Percentiles rank a stretch among this genome's conserved stretches.
Conservation (phyloP, 2,888 invertebrate genomes). For the Apotomis betuletana region DNA sequence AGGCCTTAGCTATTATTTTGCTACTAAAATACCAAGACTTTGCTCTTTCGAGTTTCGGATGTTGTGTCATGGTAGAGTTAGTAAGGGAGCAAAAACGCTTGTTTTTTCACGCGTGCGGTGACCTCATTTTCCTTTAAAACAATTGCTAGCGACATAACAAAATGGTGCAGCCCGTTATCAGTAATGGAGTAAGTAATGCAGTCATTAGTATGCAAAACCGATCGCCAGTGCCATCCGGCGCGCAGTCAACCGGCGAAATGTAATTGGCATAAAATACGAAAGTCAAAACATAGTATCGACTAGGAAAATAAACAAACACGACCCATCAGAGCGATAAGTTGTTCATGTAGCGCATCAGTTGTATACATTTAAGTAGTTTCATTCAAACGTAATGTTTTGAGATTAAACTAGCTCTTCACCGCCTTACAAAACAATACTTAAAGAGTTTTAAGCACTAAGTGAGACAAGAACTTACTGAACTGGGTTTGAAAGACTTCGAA, state of each 20-base stretch:
- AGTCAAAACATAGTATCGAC: background rate
- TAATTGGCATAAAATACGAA: constrained; percentile 17
- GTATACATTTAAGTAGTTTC: too few relatives aligned
- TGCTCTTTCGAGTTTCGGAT: constrained; percentile 6
- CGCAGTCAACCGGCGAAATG: constrained; percentile 21
- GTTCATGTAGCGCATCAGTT: too few relatives aligned
- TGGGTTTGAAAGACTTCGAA: too few relatives aligned
- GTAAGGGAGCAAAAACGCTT: constrained; percentile 9
- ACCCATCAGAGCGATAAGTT: too few relatives aligned
- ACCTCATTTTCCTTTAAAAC: constrained; percentile 34
- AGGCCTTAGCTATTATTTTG: constrained; percentile 34
- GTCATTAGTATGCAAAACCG: constrained; percentile 34
- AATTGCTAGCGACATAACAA: constrained; percentile 18
- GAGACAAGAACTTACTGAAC: too few relatives aligned
- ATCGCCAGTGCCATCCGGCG: constrained; percentile 23
- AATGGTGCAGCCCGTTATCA: constrained; percentile 28
- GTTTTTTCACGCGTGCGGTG: constrained; percentile 4
- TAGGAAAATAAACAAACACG: too few relatives aligned
- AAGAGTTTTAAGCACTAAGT: too few relatives aligned
- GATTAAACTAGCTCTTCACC: too few relatives aligned
- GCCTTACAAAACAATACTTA: too few relatives aligned
- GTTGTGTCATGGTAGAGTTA: constrained; percentile 31
- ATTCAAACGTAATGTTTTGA: too few relatives aligned
- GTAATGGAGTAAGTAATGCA: constrained; percentile 21
- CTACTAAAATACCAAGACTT: constrained; percentile 14